Percentiles rank a stretch among this genome's conserved stretches.
These are phyloP conservation scores for Melinaea menophilus DNA, from an alignment of 2,888 invertebrate species.

Conservation along the genomic window DNA sequence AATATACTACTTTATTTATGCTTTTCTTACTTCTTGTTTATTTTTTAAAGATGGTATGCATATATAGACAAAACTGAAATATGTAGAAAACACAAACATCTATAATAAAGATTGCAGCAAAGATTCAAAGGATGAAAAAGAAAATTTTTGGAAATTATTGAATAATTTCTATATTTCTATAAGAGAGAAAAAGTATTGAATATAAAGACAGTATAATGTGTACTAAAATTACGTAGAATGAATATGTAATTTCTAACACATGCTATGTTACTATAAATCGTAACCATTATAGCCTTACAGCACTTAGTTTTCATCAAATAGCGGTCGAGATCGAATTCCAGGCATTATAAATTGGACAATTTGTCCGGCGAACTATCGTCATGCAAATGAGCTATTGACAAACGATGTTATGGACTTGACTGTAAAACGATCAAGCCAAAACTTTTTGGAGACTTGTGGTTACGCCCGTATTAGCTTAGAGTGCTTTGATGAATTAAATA, in stretches of 20 bases:
- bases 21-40: too few species aligned
- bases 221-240: neutral
- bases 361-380: constrained; percentile 20
- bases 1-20: too few species aligned
- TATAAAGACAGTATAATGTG: too few species aligned
- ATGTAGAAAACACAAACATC: too few species aligned
- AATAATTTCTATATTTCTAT: too few species aligned
- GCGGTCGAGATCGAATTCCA: constrained; percentile 1
- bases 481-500: constrained; percentile 2
- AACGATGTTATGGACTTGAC: constrained; percentile 2
- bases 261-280: neutral
- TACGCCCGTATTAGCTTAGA: constrained; percentile 4
- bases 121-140: too few species aligned
- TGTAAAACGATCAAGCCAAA: constrained; percentile 1
- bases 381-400: constrained; percentile 22
- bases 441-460: constrained; percentile 3
- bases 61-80: too few species aligned
- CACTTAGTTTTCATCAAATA: constrained; percentile 14
- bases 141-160: too few species aligned
- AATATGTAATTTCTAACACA: neutral
- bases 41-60: too few species aligned
- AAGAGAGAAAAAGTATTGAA: too few species aligned
- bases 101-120: too few species aligned
- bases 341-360: constrained; percentile 24
- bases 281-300: neutral